phyloP scores from a whole-genome alignment of 92 coral and sea anemone genomes.

The Meandrina meandrites region DNA sequence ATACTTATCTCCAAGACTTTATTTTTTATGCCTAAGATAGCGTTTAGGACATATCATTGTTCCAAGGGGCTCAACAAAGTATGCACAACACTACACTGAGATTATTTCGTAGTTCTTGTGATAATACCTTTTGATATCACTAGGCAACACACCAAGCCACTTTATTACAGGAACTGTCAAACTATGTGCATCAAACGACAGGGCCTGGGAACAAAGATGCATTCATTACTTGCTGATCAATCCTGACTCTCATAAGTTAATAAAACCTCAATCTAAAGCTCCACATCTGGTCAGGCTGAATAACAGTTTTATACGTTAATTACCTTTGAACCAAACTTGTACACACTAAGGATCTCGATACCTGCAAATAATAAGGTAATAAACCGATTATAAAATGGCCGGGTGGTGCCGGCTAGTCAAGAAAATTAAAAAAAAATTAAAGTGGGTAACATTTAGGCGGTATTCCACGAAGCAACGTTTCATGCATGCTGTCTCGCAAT shows the following conservation, averaged over 20 bases:
- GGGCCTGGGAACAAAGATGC: slow-evolving; percentile 53
- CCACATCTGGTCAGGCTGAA: neutral
- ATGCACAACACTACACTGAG: too few species aligned
- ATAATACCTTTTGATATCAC: slow-evolving; percentile 81
- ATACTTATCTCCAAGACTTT: too few species aligned
- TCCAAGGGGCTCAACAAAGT: too few species aligned
- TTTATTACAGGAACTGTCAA: slow-evolving; percentile 80
- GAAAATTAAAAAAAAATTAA: too few species aligned
- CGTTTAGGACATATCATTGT: too few species aligned
- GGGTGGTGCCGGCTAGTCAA: too few species aligned
- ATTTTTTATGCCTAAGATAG: too few species aligned
- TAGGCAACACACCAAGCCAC: slow-evolving; percentile 97
- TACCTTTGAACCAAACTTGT: slow-evolving; percentile 97
- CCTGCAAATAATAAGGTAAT: slow-evolving; percentile 43
- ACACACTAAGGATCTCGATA: slow-evolving; percentile 90
- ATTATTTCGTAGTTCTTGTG: neutral
- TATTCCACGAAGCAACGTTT: too few species aligned
- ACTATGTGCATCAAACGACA: slow-evolving; percentile 85
- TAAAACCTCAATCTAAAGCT: neutral
- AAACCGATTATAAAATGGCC: too few species aligned
- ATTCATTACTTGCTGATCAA: neutral
- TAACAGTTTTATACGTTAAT: neutral
- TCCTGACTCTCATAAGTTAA: neutral
- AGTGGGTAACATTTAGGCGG: too few species aligned
- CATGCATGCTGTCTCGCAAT: neutral